Percentiles rank a stretch among this genome's conserved stretches.
These are phyloP conservation scores for Zosterops borbonicus DNA, from an alignment of 2,113 vertebrate genomes.

Conservation along the genomic window DNA sequence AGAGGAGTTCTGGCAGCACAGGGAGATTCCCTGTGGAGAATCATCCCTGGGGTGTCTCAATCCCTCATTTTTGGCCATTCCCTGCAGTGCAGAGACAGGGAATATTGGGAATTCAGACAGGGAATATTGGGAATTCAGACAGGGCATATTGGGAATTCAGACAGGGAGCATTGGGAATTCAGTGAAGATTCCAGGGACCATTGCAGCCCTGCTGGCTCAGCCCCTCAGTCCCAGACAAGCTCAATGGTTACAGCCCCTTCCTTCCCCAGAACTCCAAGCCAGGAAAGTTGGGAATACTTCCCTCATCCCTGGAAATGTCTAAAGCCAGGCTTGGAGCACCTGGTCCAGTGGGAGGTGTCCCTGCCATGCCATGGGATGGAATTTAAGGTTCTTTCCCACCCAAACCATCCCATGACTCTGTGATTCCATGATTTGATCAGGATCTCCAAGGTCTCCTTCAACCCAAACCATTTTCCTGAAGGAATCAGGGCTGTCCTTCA, in stretches of 20 bases:
- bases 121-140: too few species aligned
- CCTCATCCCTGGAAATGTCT: neutral
- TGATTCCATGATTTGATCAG: too few species aligned
- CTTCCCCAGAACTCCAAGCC: neutral
- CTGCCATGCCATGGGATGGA: too few species aligned
- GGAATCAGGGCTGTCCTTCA: too few species aligned
- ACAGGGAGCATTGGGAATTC: accelerated
- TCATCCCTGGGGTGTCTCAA: neutral
- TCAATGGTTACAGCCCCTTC: neutral
- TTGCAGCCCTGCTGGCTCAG: neutral
- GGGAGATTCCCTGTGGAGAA: neutral
- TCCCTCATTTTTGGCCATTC: neutral
- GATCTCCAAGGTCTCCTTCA: too few species aligned
- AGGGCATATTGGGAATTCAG: accelerated
- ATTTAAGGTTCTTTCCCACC: too few species aligned
- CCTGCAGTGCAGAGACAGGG: accelerated
- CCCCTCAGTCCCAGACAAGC: neutral
- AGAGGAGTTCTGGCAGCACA: neutral
- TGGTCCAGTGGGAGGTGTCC: neutral
- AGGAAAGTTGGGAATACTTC: neutral
- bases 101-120: too few species aligned
- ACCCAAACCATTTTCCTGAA: too few species aligned
- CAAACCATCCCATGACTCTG: too few species aligned
- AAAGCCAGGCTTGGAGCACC: neutral
- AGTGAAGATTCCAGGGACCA: neutral